Evolutionary conservation across 2,888 invertebrate genomes (phyloP), one percentile per base, ranked within the genome.

Genomic region (Dasysyrphus albostriatus): DNA sequence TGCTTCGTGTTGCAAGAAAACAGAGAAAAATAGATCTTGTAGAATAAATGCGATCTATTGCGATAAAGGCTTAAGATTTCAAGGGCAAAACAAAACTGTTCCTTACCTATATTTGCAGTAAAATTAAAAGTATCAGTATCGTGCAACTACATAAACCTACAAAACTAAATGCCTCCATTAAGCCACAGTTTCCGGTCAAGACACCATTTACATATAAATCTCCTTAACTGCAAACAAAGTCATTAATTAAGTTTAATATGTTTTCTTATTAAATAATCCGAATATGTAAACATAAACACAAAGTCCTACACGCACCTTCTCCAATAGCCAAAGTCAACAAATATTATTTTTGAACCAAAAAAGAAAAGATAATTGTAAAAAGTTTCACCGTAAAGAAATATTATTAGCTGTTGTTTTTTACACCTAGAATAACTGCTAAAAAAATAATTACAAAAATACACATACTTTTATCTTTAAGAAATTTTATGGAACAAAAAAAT

Each of bases 361-460:
- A 65, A 44, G 63, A 61, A 69, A 61, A 69, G 6, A 63, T 44
- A 44, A 44, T 37, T 61, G 42, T 81, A 61, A 77, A 85, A 84
- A 61, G 7, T 42, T 61, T 8, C 32, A 65, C 54, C 44, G 54
- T 24, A 54, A 70, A 77, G 63, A 82, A 85, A 85, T 85, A 77
- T 77, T 85, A 67, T 67, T 44, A 32, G 29, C 74, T 84, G 65
- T 70, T 73, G 39, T 54, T 63, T 63, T 79, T 39, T 10, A 34
- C 29, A 65, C 58, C 16, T 76, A 51, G 67, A 81, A 84, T 51
- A 81, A 81, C 81, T 81, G 76, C 84, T 75, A 81, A 77, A 72
- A 77, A 85, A 85, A 76, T 85, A 73, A 85, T 85, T 72, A 75
- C 79, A 72, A 67, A 49, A 67, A 42, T 58, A 32, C n/a, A n/a